Evolutionary conservation across 2,797 vertebrate species (phyloP).

Genomic region (Pseudomugil tenellus): DNA sequence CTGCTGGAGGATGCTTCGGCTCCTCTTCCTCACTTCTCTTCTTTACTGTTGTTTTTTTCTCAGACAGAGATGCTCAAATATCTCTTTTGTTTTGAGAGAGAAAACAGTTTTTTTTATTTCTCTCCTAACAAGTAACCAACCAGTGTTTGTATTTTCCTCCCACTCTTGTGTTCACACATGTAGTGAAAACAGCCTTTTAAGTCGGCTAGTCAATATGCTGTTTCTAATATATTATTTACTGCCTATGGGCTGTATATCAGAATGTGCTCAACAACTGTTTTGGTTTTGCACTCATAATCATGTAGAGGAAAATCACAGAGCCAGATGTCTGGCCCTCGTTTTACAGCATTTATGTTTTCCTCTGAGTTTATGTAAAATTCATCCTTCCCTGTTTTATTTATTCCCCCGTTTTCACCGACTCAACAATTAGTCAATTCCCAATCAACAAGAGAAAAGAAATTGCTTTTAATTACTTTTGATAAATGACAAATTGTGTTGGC

Average conservation of each 20-base stretch:
- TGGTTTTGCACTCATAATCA: slow-evolving; percentile 69
- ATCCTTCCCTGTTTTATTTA: slow-evolving; percentile 77
- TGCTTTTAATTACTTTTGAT: slow-evolving; percentile 87
- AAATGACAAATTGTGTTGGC: slow-evolving; percentile 85
- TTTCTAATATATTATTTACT: slow-evolving; percentile 79
- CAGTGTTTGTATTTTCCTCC: slow-evolving; percentile 62
- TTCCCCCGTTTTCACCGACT: slow-evolving; percentile 72
- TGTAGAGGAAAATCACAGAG: slow-evolving; percentile 72
- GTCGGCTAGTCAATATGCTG: slow-evolving; percentile 73
- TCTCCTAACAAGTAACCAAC: slow-evolving; percentile 63
- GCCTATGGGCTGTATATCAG: slow-evolving; percentile 70
- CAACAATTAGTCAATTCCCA: slow-evolving; percentile 83
- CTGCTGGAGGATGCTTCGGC: slow-evolving; percentile 43
- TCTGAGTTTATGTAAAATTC: slow-evolving; percentile 79
- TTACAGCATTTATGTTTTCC: slow-evolving; percentile 75
- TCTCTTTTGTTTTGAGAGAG: slow-evolving; percentile 44
- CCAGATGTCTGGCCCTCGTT: slow-evolving; percentile 80
- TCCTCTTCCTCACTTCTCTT: slow-evolving; percentile 14
- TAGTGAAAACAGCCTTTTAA: slow-evolving; percentile 71
- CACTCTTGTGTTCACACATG: slow-evolving; percentile 57
- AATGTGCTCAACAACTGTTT: slow-evolving; percentile 74
- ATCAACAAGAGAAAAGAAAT: slow-evolving; percentile 82
- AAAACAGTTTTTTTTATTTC: slow-evolving; percentile 39
- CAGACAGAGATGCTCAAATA: slow-evolving; percentile 29
- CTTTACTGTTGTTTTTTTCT: slow-evolving; percentile 20